A percentile compares a stretch with the other conserved stretches of the same genome.
Conservation (phyloP, 2,113 vertebrate genomes). For the Hippopotamus amphibius region DNA sequence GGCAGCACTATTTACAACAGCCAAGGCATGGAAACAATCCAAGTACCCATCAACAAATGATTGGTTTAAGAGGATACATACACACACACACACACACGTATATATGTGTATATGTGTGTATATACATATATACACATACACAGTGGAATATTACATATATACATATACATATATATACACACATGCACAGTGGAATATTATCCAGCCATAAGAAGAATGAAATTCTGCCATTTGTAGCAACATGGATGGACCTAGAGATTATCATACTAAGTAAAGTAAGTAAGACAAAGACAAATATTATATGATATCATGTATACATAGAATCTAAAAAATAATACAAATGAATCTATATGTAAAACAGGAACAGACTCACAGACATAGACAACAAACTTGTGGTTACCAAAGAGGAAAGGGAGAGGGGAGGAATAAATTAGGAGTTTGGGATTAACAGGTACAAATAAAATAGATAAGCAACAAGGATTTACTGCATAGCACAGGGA, state of each 20-base stretch:
- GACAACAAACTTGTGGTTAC: neutral
- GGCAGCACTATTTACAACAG: neutral
- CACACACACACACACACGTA: rapidly evolving
- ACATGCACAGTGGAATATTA: neutral
- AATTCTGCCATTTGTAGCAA: neutral
- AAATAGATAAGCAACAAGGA: neutral
- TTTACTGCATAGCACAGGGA: neutral
- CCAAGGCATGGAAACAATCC: neutral
- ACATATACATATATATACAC: neutral
- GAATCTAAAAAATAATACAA: neutral
- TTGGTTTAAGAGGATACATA: neutral
- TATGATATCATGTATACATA: neutral
- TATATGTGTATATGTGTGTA: neutral
- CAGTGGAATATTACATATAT: neutral
- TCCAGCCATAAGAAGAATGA: neutral
- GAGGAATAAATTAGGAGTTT: neutral
- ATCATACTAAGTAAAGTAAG: neutral
- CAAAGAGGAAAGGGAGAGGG: neutral
- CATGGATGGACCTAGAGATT: neutral
- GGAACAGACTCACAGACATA: neutral
- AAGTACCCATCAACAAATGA: neutral
- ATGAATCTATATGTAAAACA: neutral
- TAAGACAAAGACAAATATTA: neutral
- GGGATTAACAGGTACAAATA: neutral
- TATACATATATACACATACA: neutral